These are phyloP conservation scores for Erynnis tages DNA, from an alignment of 2,888 invertebrate genomes.

Conservation along the genomic window DNA sequence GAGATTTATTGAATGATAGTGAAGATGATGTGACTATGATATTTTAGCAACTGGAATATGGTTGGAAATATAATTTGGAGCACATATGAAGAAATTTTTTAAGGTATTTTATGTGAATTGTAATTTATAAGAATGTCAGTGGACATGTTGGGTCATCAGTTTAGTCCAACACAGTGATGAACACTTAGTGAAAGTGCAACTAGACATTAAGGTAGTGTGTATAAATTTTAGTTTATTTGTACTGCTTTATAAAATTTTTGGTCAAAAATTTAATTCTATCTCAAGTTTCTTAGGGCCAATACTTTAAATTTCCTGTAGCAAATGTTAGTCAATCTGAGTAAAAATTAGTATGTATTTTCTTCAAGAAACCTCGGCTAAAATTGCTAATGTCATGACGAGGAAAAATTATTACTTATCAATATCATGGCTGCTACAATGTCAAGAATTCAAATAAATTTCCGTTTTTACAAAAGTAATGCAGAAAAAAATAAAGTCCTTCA, in stretches of 20 bases:
- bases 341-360: no score
- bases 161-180: slow-evolving; percentile 9
- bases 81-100: neutral
- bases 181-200: slow-evolving; percentile 21
- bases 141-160: neutral
- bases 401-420: no score
- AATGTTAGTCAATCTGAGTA: no score
- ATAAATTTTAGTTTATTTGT: slow-evolving; percentile 19
- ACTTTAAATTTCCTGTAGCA: no score
- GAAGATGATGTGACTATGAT: neutral
- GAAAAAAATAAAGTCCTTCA: no score
- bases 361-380: no score
- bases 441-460: no score
- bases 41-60: neutral
- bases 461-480: no score
- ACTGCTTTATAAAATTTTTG: slow-evolving; percentile 1
- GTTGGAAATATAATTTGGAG: neutral
- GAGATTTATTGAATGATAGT: no score
- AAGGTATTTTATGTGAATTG: neutral
- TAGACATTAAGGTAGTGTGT: slow-evolving; percentile 17
- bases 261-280: neutral
- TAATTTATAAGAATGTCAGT: neutral
- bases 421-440: no score
- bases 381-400: no score
- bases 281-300: neutral